Conservation (phyloP, 64 coral and sea anemone genomes). For the Dendrophyllia cribrosa region DNA sequence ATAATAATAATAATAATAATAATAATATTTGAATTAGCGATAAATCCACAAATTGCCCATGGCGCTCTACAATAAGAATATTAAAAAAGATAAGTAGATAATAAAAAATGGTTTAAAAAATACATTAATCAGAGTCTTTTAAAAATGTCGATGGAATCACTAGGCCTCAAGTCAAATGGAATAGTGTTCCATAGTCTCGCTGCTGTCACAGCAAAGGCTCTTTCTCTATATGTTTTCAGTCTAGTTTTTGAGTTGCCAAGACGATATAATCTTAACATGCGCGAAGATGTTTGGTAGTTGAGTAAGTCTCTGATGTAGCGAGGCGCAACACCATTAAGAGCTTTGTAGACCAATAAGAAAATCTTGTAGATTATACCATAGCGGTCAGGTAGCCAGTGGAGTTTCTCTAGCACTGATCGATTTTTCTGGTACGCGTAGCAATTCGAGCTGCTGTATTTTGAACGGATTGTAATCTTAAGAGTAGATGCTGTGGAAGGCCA, state of each 20-base stretch:
- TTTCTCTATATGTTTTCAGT: slow-evolving; percentile 1
- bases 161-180: too few relatives aligned
- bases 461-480: slow-evolving; percentile 17
- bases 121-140: too few relatives aligned
- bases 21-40: background rate
- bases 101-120: too few relatives aligned
- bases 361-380: slow-evolving; percentile 7
- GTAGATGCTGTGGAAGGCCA: slow-evolving; percentile 13
- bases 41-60: too few relatives aligned
- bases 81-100: too few relatives aligned
- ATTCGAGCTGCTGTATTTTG: slow-evolving; percentile 20
- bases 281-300: background rate
- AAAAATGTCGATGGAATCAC: too few relatives aligned
- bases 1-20: background rate
- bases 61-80: too few relatives aligned
- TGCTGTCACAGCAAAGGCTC: background rate
- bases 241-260: background rate
- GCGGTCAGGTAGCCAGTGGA: slow-evolving; percentile 1
- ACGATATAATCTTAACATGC: background rate
- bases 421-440: slow-evolving; percentile 13
- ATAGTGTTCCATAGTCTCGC: too few relatives aligned
- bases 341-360: slow-evolving; percentile 10
- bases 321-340: background rate
- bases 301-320: slow-evolving; percentile 9
- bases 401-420: background rate